phyloP scores from a whole-genome alignment of 2,888 invertebrate species.

The Drosophila basisetae region DNA sequence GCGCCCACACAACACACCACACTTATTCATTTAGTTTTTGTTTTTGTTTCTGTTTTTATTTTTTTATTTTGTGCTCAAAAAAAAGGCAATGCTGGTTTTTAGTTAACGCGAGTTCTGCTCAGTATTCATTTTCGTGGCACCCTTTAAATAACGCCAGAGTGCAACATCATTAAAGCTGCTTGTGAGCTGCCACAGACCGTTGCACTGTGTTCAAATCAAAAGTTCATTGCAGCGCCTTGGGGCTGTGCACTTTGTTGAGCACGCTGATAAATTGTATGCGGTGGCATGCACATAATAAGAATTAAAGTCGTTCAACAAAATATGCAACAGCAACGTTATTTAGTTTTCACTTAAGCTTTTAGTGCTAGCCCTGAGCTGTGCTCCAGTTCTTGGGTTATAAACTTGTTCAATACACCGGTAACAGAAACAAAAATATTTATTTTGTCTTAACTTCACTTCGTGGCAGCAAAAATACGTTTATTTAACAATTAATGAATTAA shows the following conservation, averaged over 20 bases:
- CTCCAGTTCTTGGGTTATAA: not conserved
- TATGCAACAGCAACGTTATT: no score
- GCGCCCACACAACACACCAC: constrained; percentile 33
- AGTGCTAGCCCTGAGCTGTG: not conserved
- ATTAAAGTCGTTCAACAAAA: constrained; percentile 2
- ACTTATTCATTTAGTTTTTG: constrained; percentile 40
- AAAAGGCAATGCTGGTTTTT: constrained; percentile 35
- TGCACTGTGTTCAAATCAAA: constrained; percentile 32
- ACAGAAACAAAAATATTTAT: not conserved
- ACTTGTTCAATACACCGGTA: not conserved
- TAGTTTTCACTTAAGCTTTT: not conserved
- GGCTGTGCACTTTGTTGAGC: not conserved
- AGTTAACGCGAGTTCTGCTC: constrained; percentile 10
- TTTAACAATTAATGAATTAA: not conserved
- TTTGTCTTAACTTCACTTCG: not conserved
- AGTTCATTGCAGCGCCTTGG: constrained; percentile 18
- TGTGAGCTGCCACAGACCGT: constrained; percentile 12
- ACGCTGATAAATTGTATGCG: constrained; percentile 2
- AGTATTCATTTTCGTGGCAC: constrained; percentile 1
- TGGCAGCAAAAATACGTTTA: not conserved
- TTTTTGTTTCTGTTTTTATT: constrained; percentile 15
- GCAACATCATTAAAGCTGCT: constrained; percentile 45
- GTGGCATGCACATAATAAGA: constrained; percentile 9
- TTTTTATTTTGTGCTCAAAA: constrained; percentile 27
- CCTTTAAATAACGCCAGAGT: constrained; percentile 8